Evolutionary conservation across 2,113 vertebrate species (phyloP), one percentile per base, ranked within the genome.

Genomic region (Corydoras maculifer): DNA sequence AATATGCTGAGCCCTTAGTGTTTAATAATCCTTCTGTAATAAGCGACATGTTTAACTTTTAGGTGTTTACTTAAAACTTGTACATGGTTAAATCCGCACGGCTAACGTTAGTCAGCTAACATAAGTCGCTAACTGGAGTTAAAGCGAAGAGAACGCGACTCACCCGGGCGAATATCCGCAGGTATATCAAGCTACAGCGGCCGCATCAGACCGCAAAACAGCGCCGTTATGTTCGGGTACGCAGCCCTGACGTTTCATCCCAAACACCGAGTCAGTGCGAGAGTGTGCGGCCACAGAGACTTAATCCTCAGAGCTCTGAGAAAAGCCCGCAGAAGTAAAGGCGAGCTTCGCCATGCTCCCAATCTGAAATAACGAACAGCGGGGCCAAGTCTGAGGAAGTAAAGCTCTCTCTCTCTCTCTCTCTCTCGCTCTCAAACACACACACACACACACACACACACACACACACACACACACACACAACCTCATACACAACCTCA

Each of bases 101-200:
- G 10, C 54, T 57, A 57, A 15, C 14, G 54, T 57, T 57, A 14
- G 3, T 53, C 51, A 57, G 54, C 54, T n/a, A 14, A n/a, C 54
- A 4, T 43, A 8, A 8, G 35, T 57, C 13, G 54, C 54, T 57
- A 15, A 53, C 10, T 14, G 51, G 51, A 53, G 51, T 53, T 43
- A 32, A 13, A 70, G 59, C 3, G 32, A 29, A 62, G 54, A 11
- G 9, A 70, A 66, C 50, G 58, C 30, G 25, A 80, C 76, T 81
- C 53, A 78, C 76, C 70, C 58, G 57, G 59, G 53, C 11, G 32
- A 68, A 66, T 69, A 54, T 78, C 75, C 75, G 61, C 68, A 70
- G 79, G 75, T 69, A 65, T 18, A 50, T 64, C 63, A 54, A 29
- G 18, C 64, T 5, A 49, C 57, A 31, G 66, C 43, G 31, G 54